Conservation (phyloP, 2,888 invertebrate species). For the Barypeithes pellucidus region DNA sequence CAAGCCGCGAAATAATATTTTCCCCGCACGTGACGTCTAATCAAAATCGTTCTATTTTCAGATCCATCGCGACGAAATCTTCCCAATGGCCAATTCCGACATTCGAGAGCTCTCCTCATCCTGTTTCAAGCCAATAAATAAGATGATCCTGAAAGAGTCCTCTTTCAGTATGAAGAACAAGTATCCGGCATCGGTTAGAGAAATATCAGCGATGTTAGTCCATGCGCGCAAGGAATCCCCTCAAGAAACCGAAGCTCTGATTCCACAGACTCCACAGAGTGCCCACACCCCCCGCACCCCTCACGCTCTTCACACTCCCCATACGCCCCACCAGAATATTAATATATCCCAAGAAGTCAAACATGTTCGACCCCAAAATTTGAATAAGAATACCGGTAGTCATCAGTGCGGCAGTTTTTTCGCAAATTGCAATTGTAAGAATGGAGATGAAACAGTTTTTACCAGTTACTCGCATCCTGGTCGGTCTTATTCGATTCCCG, state of each 20-base stretch:
- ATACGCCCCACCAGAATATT: constrained; percentile 21
- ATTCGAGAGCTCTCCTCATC: constrained; percentile 51
- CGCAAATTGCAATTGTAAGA: constrained; percentile 69
- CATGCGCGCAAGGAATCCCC: constrained; percentile 63
- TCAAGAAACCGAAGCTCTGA: constrained; percentile 38
- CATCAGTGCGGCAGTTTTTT: constrained; percentile 68
- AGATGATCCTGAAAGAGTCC: constrained; percentile 54
- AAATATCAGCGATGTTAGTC: constrained; percentile 62
- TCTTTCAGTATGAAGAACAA: constrained; percentile 55
- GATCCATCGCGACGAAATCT: constrained; percentile 42
- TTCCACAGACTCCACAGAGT: neutral
- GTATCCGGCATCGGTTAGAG: constrained; percentile 61
- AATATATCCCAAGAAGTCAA: constrained; percentile 57
- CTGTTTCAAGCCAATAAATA: constrained; percentile 57
- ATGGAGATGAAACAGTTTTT: constrained; percentile 56
- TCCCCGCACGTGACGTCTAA: constrained; percentile 16
- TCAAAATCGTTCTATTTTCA: constrained; percentile 32
- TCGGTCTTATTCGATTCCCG: constrained; percentile 45
- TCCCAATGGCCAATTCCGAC: constrained; percentile 58
- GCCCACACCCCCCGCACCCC: too few relatives aligned
- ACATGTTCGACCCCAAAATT: constrained; percentile 23
- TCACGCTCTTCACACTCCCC: neutral
- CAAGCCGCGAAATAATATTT: constrained; percentile 27
- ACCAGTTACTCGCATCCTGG: constrained; percentile 41
- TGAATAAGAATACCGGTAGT: constrained; percentile 43